A percentile compares a stretch with the other conserved stretches of the same genome.
These are phyloP conservation scores for Heliconius charithonia DNA, from an alignment of 2,888 invertebrate genomes.

Conservation along the genomic window DNA sequence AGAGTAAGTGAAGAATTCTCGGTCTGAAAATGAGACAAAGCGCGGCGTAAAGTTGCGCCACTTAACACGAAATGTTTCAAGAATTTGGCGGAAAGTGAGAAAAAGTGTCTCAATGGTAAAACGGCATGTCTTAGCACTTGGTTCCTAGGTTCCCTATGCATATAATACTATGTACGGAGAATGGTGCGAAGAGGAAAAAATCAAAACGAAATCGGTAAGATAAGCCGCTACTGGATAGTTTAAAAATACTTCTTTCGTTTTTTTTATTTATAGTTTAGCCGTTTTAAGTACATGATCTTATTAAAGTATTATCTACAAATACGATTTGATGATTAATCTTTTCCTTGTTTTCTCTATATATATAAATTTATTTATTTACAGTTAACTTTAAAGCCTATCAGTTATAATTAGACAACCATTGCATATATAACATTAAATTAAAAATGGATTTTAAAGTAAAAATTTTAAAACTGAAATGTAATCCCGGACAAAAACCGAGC, in stretches of 20 bases:
- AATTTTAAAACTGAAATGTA: background rate
- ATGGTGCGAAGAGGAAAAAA: too few relatives aligned
- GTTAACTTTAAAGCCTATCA: background rate
- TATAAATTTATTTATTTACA: background rate
- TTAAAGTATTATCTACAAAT: background rate
- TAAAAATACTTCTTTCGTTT: background rate
- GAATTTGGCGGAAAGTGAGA: background rate
- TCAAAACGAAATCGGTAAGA: background rate
- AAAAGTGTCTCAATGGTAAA: too few relatives aligned
- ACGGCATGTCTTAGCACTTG: background rate
- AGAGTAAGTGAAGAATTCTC: background rate
- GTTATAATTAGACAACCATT: background rate
- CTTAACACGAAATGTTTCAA: background rate
- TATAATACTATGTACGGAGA: background rate
- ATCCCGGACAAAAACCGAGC: background rate
- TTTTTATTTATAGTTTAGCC: background rate
- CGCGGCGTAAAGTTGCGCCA: background rate
- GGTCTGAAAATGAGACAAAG: background rate
- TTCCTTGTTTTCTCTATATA: background rate
- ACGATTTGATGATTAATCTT: background rate
- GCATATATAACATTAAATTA: background rate
- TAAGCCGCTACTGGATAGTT: background rate
- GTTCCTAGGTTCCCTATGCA: background rate
- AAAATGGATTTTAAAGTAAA: background rate
- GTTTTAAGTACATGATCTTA: too few relatives aligned